phyloP scores from a whole-genome alignment of 2,797 vertebrate species.

The Malacoraja senta region DNA sequence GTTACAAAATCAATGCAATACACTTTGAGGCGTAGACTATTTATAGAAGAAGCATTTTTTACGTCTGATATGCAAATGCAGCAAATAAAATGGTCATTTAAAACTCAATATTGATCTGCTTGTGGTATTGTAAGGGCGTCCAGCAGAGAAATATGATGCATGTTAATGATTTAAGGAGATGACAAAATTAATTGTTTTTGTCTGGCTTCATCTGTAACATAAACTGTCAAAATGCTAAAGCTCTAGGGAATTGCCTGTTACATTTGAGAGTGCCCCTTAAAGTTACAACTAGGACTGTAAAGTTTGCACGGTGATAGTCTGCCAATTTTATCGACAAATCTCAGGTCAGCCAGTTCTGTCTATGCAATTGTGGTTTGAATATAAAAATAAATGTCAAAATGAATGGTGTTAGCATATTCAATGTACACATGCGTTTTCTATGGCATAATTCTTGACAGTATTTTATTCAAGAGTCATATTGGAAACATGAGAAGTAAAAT shows the following conservation, averaged over 20 bases:
- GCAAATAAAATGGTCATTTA: background rate
- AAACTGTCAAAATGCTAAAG: background rate
- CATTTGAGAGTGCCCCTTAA: background rate
- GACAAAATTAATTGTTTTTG: constrained; percentile 9
- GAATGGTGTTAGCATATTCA: too few species aligned
- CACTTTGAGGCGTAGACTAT: background rate
- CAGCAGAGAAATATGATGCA: background rate
- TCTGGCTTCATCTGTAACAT: background rate
- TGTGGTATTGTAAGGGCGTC: background rate
- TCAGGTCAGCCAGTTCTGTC: too few species aligned
- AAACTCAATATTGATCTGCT: background rate
- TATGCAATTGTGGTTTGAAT: too few species aligned
- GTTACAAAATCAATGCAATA: background rate
- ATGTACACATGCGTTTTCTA: too few species aligned
- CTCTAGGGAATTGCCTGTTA: background rate
- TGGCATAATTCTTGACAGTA: too few species aligned
- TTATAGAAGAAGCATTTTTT: background rate
- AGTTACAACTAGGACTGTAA: background rate
- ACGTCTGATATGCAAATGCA: background rate
- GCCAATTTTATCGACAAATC: background rate
- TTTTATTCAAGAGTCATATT: too few species aligned
- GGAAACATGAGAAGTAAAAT: too few species aligned
- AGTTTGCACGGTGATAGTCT: background rate
- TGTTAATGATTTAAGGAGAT: background rate
- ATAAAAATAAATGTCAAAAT: too few species aligned